Evolutionary conservation across 2,888 invertebrate genomes (phyloP).

Genomic region (Heliothis peltigera): DNA sequence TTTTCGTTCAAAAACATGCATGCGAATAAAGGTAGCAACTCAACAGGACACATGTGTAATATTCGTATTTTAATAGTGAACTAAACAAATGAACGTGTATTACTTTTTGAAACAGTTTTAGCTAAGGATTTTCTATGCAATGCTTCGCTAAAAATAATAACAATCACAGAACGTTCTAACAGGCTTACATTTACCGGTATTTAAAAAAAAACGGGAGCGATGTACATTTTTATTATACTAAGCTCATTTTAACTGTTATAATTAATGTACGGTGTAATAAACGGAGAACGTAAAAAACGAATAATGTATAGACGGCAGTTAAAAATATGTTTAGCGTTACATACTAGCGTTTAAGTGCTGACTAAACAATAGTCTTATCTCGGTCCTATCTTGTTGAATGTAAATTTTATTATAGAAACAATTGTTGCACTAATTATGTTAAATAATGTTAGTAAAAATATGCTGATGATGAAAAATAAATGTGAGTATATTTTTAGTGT

Average conservation of each 20-base stretch:
- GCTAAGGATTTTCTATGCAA: neutral
- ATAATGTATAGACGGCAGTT: conserved; percentile 62
- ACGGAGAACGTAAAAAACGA: conserved; percentile 71
- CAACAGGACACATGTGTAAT: no score
- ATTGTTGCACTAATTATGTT: conserved; percentile 60
- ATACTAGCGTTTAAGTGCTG: conserved; percentile 63
- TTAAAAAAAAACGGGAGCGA: conserved; percentile 76
- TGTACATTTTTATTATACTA: conserved; percentile 81
- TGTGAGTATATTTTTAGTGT: conserved; percentile 4
- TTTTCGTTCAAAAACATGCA: neutral
- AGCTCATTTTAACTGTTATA: conserved; percentile 84
- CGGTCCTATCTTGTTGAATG: conserved; percentile 50
- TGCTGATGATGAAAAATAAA: conserved; percentile 6
- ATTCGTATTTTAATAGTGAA: no score
- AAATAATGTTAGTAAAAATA: conserved; percentile 51
- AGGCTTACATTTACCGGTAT: conserved; percentile 42
- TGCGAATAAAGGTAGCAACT: no score
- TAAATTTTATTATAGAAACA: conserved; percentile 62
- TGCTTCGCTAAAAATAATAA: neutral
- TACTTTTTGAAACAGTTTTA: conserved; percentile 11
- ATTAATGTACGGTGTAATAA: conserved; percentile 83
- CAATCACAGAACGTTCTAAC: conserved; percentile 39
- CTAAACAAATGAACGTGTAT: no score
- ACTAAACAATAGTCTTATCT: conserved; percentile 61
- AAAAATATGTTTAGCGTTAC: conserved; percentile 63